phyloP scores from a whole-genome alignment of 1,140 invertebrate species.

The Heliconius melpomene region DNA sequence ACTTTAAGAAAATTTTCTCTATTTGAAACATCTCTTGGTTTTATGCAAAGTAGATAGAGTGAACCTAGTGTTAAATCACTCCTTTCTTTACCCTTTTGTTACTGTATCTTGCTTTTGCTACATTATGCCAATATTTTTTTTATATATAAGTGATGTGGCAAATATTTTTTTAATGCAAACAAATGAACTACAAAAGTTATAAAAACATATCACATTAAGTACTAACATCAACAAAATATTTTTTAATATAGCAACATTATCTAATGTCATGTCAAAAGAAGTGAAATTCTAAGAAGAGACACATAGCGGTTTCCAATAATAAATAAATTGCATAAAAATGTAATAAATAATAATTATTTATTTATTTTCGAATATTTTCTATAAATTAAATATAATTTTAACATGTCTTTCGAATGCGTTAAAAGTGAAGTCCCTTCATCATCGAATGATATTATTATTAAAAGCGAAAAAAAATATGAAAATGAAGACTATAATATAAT shows the following conservation, averaged over 20 bases:
- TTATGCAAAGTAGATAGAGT: too few relatives aligned
- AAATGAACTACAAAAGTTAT: too few relatives aligned
- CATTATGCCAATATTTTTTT: too few relatives aligned
- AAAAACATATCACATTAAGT: too few relatives aligned
- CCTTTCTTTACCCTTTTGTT: too few relatives aligned
- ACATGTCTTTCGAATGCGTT: conserved; percentile 15
- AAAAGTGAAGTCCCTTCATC: conserved; percentile 11
- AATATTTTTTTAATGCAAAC: too few relatives aligned
- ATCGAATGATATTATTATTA: conserved; percentile 24
- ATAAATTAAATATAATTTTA: background rate
- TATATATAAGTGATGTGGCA: too few relatives aligned
- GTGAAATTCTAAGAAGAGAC: conserved; percentile 21
- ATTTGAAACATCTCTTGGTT: too few relatives aligned
- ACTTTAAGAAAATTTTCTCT: too few relatives aligned
- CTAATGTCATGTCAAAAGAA: conserved; percentile 18
- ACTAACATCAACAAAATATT: background rate
- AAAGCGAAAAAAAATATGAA: conserved; percentile 16
- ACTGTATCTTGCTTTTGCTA: too few relatives aligned
- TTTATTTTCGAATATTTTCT: background rate
- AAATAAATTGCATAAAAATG: conserved; percentile 26
- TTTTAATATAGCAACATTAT: background rate
- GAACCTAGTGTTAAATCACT: too few relatives aligned
- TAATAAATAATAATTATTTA: conserved; percentile 1
- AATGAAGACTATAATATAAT: conserved; percentile 11
- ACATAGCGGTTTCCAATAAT: conserved; percentile 27